Percentiles rank a stretch among this genome's conserved stretches.
Evolutionary conservation across 2,888 invertebrate species (phyloP).

Genomic region (Epinotia demarniana): DNA sequence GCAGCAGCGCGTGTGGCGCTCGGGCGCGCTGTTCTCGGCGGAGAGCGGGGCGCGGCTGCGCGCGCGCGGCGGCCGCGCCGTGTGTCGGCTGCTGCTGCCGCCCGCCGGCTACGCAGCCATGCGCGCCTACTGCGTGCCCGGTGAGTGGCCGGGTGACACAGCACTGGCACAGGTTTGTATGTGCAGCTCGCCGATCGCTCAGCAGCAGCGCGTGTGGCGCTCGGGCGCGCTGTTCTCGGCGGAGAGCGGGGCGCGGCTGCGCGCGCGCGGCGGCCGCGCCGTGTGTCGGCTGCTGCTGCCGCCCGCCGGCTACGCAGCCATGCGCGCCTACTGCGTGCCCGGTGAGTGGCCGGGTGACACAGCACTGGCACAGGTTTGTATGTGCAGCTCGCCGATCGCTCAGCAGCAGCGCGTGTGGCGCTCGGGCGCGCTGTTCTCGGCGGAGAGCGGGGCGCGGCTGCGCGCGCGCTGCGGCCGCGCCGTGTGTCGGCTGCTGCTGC

Average conservation of each 20-base stretch:
- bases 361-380: background rate
- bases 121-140: constrained; percentile 35
- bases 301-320: constrained; percentile 58
- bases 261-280: constrained; percentile 44
- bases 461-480: constrained; percentile 44
- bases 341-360: background rate
- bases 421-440: constrained; percentile 51
- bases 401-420: constrained; percentile 58
- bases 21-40: constrained; percentile 51
- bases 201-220: constrained; percentile 58
- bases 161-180: background rate
- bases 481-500: constrained; percentile 57
- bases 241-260: constrained; percentile 48
- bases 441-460: constrained; percentile 48
- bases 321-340: constrained; percentile 45
- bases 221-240: constrained; percentile 51
- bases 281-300: constrained; percentile 58
- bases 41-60: constrained; percentile 48
- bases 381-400: constrained; percentile 18
- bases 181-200: constrained; percentile 30
- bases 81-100: constrained; percentile 58
- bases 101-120: constrained; percentile 60
- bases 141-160: background rate
- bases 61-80: constrained; percentile 45
- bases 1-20: constrained; percentile 58